Percentiles rank a stretch among this genome's conserved stretches.
Evolutionary conservation across 2,797 vertebrate genomes (phyloP).

Genomic region (Arnoldichthys spilopterus): DNA sequence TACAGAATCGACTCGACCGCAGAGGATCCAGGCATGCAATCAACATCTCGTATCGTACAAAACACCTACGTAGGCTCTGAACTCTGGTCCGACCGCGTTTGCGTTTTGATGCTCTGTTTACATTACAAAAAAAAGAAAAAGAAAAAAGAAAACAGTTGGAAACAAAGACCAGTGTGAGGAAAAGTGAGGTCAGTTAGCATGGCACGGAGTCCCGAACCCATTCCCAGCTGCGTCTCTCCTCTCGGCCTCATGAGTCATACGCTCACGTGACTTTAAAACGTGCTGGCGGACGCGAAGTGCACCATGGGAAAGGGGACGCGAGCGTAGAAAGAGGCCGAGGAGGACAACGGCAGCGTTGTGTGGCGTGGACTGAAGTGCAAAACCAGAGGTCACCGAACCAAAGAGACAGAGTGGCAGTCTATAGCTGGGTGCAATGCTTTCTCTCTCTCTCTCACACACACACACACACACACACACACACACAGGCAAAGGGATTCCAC

Average conservation of each 20-base stretch:
- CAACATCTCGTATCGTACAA: conserved; percentile 63
- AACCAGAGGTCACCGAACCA: background rate
- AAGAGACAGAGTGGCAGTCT: conserved; percentile 12
- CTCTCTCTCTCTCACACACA: too few species aligned
- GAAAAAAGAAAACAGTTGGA: conserved; percentile 1
- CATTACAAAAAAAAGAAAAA: too few species aligned
- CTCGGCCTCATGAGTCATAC: background rate
- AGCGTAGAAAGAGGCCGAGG: background rate
- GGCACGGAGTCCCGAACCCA: background rate
- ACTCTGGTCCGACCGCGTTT: background rate
- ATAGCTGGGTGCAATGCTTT: background rate
- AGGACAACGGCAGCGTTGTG: background rate
- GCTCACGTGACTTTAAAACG: background rate
- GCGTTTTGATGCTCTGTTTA: background rate
- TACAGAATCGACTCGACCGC: conserved; percentile 71
- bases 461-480: background rate
- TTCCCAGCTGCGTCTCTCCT: background rate
- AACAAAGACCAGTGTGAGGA: background rate
- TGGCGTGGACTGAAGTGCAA: background rate
- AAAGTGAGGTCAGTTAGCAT: background rate
- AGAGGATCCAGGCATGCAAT: conserved; percentile 80
- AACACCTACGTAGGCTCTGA: conserved; percentile 38
- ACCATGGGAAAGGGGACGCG: background rate
- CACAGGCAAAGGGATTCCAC: background rate
- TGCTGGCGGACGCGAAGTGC: background rate